A percentile compares a stretch with the other conserved stretches of the same genome.
phyloP scores from a whole-genome alignment of 2,113 vertebrate genomes.

The Heterotilapia buettikoferi region DNA sequence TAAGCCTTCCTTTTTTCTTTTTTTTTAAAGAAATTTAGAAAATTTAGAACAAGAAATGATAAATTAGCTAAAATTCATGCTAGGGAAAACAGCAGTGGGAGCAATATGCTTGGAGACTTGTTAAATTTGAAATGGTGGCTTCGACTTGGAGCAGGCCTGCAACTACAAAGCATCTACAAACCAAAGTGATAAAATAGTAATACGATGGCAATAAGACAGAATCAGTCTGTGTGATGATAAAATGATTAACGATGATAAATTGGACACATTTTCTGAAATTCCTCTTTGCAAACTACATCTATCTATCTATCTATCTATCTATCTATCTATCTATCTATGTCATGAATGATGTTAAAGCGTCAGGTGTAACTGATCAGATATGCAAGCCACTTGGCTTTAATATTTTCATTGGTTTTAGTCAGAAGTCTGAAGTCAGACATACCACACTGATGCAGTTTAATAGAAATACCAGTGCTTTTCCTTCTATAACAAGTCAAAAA shows the following conservation, averaged over 20 bases:
- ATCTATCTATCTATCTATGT: not conserved
- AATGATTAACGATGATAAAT: not conserved
- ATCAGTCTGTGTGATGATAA: not conserved
- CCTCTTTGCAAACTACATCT: not conserved
- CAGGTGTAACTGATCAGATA: not conserved
- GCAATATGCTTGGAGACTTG: not conserved
- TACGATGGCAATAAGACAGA: not conserved
- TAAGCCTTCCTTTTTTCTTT: not conserved
- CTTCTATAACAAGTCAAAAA: not conserved
- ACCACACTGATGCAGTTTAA: not conserved
- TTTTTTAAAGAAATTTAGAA: not conserved
- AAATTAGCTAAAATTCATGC: not conserved
- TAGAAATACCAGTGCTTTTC: not conserved
- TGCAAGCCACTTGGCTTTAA: not conserved
- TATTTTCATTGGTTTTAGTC: not conserved
- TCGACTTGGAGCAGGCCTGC: not conserved
- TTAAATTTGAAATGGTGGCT: not conserved
- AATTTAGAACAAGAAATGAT: not conserved
- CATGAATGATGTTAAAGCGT: not conserved
- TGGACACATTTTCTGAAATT: not conserved
- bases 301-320: too few species aligned
- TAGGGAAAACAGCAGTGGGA: not conserved
- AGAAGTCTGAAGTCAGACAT: not conserved
- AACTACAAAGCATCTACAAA: not conserved
- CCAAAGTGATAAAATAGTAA: not conserved